These are phyloP conservation scores for Linurgus olivaceus DNA, from an alignment of 2,797 vertebrate species.

Conservation along the genomic window DNA sequence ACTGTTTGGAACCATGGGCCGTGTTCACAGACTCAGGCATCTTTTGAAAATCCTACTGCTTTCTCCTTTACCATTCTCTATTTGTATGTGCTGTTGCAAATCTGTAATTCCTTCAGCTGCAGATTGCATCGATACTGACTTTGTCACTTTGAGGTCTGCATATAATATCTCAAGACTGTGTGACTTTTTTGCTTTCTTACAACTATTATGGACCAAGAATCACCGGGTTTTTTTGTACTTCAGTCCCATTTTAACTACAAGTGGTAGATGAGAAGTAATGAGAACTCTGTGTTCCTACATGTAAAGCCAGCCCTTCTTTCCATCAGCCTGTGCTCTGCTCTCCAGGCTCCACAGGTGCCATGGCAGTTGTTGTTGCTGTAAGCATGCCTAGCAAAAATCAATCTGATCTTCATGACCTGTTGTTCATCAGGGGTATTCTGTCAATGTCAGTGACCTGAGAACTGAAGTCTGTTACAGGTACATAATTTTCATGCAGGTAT, in stretches of 20 bases:
- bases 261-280: neutral
- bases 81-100: neutral
- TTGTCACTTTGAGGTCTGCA: neutral
- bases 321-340: neutral
- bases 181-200: neutral
- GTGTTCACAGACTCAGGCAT: neutral
- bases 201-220: neutral
- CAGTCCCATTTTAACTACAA: neutral
- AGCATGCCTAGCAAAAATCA: neutral
- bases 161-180: neutral
- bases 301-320: neutral
- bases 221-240: neutral
- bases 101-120: neutral
- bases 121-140: neutral
- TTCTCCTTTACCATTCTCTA: neutral
- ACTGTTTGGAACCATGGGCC: neutral
- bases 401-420: neutral
- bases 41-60: neutral
- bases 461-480: neutral
- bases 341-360: neutral
- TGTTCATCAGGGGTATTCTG: neutral
- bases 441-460: neutral
- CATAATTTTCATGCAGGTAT: neutral
- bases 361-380: neutral
- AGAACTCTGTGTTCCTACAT: neutral